A percentile compares a stretch with the other conserved stretches of the same genome.
Evolutionary conservation across 2,113 vertebrate genomes (phyloP).

Genomic region (Lichenostomus cassidix): DNA sequence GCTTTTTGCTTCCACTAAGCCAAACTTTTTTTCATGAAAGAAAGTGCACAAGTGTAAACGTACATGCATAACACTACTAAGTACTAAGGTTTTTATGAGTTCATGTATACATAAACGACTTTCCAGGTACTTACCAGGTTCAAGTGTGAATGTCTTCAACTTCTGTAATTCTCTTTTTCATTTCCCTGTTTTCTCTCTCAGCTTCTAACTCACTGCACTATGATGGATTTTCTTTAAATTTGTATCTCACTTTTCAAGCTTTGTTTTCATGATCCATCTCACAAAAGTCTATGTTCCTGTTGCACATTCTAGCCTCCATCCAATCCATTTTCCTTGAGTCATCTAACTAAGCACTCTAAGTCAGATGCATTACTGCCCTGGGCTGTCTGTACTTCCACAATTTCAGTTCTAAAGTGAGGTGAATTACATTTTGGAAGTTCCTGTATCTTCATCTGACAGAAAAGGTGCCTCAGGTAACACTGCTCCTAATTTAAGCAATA

Average conservation of each 20-base stretch:
- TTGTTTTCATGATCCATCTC: neutral
- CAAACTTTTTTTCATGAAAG: neutral
- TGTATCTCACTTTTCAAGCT: neutral
- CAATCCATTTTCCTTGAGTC: neutral
- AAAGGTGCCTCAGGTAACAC: neutral
- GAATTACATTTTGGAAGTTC: neutral
- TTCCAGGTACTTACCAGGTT: neutral
- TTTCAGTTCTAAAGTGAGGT: neutral
- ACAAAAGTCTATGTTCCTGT: neutral
- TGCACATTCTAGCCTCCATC: neutral
- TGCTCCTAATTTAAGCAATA: neutral
- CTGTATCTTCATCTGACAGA: neutral
- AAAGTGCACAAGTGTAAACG: neutral
- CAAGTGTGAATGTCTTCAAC: neutral
- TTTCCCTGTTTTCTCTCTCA: neutral
- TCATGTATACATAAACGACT: neutral
- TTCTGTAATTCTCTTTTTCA: neutral
- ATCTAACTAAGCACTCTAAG: neutral
- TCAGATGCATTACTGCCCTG: neutral
- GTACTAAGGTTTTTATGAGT: neutral
- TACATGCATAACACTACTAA: neutral
- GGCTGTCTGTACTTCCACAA: neutral
- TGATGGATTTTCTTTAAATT: neutral
- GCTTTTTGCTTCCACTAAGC: neutral
- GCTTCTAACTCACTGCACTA: rapidly evolving